Percentiles rank a stretch among this genome's conserved stretches.
phyloP scores from a whole-genome alignment of 35 echinoderm and acorn worm species.

The Heliocidaris tuberculata region DNA sequence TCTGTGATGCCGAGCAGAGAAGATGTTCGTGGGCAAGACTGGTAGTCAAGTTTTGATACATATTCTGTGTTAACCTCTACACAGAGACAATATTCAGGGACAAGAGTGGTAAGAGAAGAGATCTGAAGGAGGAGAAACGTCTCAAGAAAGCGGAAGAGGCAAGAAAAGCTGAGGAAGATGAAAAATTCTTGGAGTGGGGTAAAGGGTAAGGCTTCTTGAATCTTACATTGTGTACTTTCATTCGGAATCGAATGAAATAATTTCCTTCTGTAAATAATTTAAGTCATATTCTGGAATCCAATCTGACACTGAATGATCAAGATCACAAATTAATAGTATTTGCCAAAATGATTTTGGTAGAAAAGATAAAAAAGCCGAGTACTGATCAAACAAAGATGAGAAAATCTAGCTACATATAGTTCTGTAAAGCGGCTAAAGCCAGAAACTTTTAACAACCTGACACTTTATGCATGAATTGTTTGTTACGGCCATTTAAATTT shows the following conservation, averaged over 20 bases:
- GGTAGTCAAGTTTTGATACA: neutral
- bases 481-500: too few relatives aligned
- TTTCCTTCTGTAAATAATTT: neutral
- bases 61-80: neutral
- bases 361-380: too few relatives aligned
- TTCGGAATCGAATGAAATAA: neutral
- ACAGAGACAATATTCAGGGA: conserved; percentile 92
- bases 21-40: neutral
- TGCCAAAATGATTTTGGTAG: too few relatives aligned
- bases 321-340: too few relatives aligned
- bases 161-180: conserved; percentile 77
- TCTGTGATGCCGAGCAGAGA: too few relatives aligned
- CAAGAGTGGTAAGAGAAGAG: conserved; percentile 83
- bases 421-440: too few relatives aligned
- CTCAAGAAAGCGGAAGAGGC: conserved; percentile 70
- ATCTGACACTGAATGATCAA: too few relatives aligned
- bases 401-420: too few relatives aligned
- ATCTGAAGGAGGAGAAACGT: conserved; percentile 74
- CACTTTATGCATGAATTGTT: too few relatives aligned
- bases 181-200: conserved; percentile 91
- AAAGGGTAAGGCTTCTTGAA: conserved; percentile 77
- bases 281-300: neutral
- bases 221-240: neutral
- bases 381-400: too few relatives aligned
- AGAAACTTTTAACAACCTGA: too few relatives aligned